Percentiles rank a stretch among this genome's conserved stretches.
Evolutionary conservation across 2,797 vertebrate species (phyloP).

Genomic region (Lepidocolaptes lacrymiger): DNA sequence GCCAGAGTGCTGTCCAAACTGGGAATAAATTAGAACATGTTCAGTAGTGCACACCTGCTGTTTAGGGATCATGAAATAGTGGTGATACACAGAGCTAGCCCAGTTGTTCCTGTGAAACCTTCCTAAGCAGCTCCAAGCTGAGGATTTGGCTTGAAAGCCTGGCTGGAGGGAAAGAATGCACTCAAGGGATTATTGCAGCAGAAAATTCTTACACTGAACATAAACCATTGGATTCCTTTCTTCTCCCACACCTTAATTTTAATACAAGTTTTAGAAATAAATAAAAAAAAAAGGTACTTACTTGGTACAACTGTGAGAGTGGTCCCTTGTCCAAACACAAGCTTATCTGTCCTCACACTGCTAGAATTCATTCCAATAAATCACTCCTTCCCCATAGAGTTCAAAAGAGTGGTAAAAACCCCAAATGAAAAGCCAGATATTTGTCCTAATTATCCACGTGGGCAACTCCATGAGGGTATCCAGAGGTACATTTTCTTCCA

Average conservation of each 20-base stretch:
- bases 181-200: not conserved
- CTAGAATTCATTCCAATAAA: not conserved
- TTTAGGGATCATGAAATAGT: not conserved
- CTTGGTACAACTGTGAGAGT: constrained; percentile 1
- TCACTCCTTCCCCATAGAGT: not conserved
- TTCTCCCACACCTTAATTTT: not conserved
- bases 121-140: not conserved
- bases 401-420: not conserved
- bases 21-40: not conserved
- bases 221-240: not conserved
- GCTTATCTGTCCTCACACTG: not conserved
- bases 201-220: not conserved
- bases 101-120: not conserved
- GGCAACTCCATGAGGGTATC: not conserved
- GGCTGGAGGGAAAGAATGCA: not conserved
- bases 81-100: not conserved
- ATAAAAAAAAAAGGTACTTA: not conserved
- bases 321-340: not conserved
- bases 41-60: not conserved
- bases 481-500: not conserved
- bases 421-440: not conserved
- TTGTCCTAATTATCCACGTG: not conserved
- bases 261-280: not conserved
- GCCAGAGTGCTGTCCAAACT: not conserved
- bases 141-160: not conserved